Evolutionary conservation across 2,888 invertebrate genomes (phyloP), one percentile per base, ranked within the genome.

Genomic region (Spialia ferax): DNA sequence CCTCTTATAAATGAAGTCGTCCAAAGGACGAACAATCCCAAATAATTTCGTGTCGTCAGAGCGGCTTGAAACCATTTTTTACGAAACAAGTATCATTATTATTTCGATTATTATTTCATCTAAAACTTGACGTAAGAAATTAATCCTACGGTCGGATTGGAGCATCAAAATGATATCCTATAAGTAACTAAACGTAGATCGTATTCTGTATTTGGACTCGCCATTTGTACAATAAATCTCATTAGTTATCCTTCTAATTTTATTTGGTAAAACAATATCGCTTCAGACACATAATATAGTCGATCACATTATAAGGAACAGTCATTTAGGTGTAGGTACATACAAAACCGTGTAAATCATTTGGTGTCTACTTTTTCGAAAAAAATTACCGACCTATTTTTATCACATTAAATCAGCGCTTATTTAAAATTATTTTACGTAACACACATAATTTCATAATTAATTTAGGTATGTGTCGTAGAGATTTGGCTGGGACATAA

Each of bases 141-240:
- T 84, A 86, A 87, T 88, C 84, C 75, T 73, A 70, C 52, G 73
- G 73, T 70, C 71, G 79, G 82, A 82, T 85, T 84, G 81, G 71
- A 75, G 74, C 74, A 81, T 78, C 81, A 80, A 82, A 86, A 85
- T 84, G 80, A 81, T 84, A 84, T 83, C 83, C 84, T 80, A 77
- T 77, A 70, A 79, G 70, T 63, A 26, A 26, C 10, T 26, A 13
- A 55, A 29, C 18, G 10, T 13, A 54, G 29, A 63, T 64, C 45
- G 29, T 22, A 23, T 55, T 72, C 72, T 69, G 67, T 70, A 71
- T 77, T 75, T 65, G 70, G 74, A 77, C 74, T 71, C 70, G 75
- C 32, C 68, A 68, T 59, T 66, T 60, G 66, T 18, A 45, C n/a
- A 26, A 59, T n/a, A n/a, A 23, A 22, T 11, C 11, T 50, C 22